phyloP scores from a whole-genome alignment of 2,797 vertebrate species.

The Bucorvus abyssinicus region DNA sequence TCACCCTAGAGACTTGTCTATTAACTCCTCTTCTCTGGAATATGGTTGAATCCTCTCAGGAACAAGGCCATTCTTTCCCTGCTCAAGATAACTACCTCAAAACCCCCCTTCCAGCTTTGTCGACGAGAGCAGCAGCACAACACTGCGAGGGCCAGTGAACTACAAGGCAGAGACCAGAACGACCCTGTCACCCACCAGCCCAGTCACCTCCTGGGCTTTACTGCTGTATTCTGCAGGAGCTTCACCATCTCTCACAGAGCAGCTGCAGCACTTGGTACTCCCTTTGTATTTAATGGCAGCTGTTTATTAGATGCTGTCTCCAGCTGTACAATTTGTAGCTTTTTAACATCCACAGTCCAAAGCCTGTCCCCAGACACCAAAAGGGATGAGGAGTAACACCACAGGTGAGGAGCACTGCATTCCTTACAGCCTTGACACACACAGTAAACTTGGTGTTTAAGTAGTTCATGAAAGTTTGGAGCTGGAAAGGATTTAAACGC shows the following conservation, averaged over 20 bases:
- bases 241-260: not conserved
- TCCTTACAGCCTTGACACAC: not conserved
- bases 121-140: not conserved
- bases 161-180: not conserved
- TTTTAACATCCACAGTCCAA: not conserved
- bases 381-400: not conserved
- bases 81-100: not conserved
- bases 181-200: fast-evolving
- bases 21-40: not conserved
- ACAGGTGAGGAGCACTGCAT: not conserved
- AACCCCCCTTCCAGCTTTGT: too few relatives aligned
- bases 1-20: too few relatives aligned
- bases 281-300: not conserved
- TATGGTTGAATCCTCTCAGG: not conserved
- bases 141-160: not conserved
- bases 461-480: not conserved
- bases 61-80: not conserved
- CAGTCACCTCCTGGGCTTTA: fast-evolving
- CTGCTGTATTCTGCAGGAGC: not conserved
- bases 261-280: not conserved
- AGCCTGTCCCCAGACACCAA: not conserved
- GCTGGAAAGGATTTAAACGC: not conserved
- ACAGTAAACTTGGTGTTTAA: fast-evolving
- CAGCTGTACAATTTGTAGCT: not conserved
- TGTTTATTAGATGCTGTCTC: not conserved